A percentile compares a stretch with the other conserved stretches of the same genome.
These are phyloP conservation scores for Pachypsylla venusta DNA, from an alignment of 1,140 invertebrate genomes.

Conservation along the genomic window DNA sequence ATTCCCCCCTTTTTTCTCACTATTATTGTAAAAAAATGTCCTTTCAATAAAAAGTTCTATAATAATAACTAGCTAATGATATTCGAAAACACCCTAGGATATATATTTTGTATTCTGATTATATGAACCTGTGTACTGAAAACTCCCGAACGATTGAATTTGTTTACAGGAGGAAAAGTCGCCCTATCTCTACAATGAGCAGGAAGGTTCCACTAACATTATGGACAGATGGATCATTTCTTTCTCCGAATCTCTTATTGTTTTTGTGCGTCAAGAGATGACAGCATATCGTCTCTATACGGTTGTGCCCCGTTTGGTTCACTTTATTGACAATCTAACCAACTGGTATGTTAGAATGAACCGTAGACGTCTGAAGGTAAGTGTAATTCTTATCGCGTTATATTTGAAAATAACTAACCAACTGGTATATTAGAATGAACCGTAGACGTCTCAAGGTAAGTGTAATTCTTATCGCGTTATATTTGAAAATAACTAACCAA, in stretches of 20 bases:
- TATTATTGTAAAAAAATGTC: no score
- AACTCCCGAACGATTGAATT: not conserved
- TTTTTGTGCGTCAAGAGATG: constrained; percentile 88
- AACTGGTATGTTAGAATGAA: constrained; percentile 99
- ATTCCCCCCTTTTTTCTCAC: no score
- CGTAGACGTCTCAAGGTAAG: constrained; percentile 44
- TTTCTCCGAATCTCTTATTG: constrained; percentile 77
- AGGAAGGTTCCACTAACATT: constrained; percentile 45
- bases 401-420: no score
- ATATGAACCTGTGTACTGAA: no score
- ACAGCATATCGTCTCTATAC: constrained; percentile 85
- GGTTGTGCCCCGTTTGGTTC: constrained; percentile 81
- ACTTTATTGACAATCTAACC: constrained; percentile 94
- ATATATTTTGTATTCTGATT: no score
- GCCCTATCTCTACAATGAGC: constrained; percentile 36
- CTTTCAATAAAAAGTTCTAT: no score
- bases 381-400: constrained; percentile 1
- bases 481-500: no score
- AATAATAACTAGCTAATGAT: no score
- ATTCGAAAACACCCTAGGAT: constrained; percentile 29
- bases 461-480: not conserved
- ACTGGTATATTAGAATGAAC: constrained; percentile 98
- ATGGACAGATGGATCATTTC: constrained; percentile 98
- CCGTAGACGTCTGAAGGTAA: constrained; percentile 44
- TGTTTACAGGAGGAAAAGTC: constrained; percentile 7